A percentile compares a stretch with the other conserved stretches of the same genome.
Conservation (phyloP, 2,888 invertebrate species). For the Diploptera punctata region DNA sequence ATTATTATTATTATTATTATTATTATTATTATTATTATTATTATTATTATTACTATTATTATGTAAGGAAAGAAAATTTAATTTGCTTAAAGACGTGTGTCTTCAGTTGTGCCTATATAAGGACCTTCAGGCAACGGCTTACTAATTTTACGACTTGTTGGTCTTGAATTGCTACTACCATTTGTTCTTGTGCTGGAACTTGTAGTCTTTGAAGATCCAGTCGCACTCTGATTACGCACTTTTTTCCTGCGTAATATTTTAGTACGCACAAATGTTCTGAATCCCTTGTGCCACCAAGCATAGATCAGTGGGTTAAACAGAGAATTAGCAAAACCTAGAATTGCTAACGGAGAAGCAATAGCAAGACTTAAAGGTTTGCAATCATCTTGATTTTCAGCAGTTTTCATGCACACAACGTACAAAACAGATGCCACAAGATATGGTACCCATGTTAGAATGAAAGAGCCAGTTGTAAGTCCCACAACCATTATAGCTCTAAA, state of each 20-base stretch:
- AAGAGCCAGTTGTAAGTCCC: conserved; percentile 65
- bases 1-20: too few relatives aligned
- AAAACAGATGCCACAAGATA: conserved; percentile 65
- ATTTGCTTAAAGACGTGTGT: too few relatives aligned
- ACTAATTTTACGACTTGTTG: conserved; percentile 4
- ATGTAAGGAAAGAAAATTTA: too few relatives aligned
- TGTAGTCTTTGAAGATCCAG: conserved; percentile 15
- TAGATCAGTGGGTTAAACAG: conserved; percentile 70
- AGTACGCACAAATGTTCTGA: conserved; percentile 59
- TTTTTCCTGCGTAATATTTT: conserved; percentile 49
- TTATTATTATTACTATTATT: too few relatives aligned
- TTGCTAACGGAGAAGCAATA: conserved; percentile 65
- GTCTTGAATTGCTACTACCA: neutral
- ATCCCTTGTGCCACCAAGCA: conserved; percentile 75
- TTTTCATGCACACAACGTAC: conserved; percentile 61
- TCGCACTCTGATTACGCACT: neutral
- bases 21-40: too few relatives aligned
- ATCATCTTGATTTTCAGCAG: conserved; percentile 55
- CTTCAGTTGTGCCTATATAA: conserved; percentile 18
- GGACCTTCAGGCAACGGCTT: neutral
- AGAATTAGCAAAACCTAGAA: conserved; percentile 67
- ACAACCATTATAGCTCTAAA: conserved; percentile 69
- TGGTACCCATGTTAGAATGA: conserved; percentile 68
- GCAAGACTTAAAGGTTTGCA: conserved; percentile 60
- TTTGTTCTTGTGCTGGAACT: neutral